Evolutionary conservation across 1,140 invertebrate species (phyloP), one percentile per base, ranked within the genome.

Genomic region (Magallana gigas): DNA sequence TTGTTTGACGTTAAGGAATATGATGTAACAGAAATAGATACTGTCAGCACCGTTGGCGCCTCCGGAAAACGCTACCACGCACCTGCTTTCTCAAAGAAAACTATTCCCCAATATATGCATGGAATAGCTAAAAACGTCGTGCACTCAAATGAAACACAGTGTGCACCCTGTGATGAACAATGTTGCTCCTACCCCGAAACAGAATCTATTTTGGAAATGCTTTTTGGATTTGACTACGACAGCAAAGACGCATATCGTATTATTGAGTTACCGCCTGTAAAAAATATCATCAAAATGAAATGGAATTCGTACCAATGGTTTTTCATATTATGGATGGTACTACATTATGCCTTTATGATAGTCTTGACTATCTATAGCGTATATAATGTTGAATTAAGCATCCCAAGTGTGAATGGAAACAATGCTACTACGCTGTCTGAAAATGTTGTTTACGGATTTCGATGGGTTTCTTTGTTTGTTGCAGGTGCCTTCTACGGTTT

Each of bases 1-100:
- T 59, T 91, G 8, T 91, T 90, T 85, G 91, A 91, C 57, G 89
- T 91, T 14, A 90, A 91, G 58, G 68, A 88, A 57, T 91, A 91
- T 85, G 91, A 91, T 57, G 86, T 91, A 58, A 90, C 91, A 4
- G 91, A 91, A 83, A 89, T 91, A 12, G 90, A 91, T 84, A 62
- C 80, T 68, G 62, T 86, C 57, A 57, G 58, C 59, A 8, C 36
- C 11, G 36, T 76, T 76, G 29, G 23, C 4, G 18, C 68, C 23
- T 76, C 23, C 29, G 36, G 18, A 18, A 8, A 76, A 29, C 68
- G 68, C 23, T 29, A 76, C 36, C 23, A 18, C 4, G 11, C 68
- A 12, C 36, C 68, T 8, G 68, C 58, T 59, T 11, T 23, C 29
- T 59, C 3, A 56, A 87, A 83, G 80, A 83, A 48, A 36, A 76